Evolutionary conservation across 2,797 vertebrate genomes (phyloP).

Genomic region (Anomalospiza imberbis): DNA sequence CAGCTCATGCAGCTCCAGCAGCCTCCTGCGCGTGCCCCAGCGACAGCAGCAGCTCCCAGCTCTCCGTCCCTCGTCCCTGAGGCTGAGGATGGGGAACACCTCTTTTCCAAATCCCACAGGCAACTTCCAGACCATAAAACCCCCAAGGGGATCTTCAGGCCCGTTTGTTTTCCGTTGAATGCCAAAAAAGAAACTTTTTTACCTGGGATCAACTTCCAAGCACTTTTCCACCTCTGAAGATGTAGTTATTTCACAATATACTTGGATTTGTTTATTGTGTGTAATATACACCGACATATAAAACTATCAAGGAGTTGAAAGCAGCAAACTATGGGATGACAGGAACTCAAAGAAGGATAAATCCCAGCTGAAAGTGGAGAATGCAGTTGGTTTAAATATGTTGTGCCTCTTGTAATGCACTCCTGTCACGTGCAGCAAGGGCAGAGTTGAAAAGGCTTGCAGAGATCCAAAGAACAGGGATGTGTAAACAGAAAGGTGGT

Average conservation of each 20-base stretch:
- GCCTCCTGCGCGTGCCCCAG: not conserved
- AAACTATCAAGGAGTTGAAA: not conserved
- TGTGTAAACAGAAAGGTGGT: not conserved
- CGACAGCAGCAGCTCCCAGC: not conserved
- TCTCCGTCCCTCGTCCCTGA: not conserved
- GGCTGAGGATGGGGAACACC: not conserved
- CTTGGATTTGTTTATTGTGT: not conserved
- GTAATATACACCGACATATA: not conserved
- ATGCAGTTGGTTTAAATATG: not conserved
- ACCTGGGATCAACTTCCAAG: not conserved
- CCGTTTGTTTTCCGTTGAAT: rapidly evolving
- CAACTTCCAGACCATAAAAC: not conserved
- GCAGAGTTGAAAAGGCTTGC: not conserved
- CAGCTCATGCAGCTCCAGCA: not conserved
- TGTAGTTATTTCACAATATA: not conserved
- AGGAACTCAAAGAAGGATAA: not conserved
- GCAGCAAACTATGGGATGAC: not conserved
- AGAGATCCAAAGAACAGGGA: not conserved
- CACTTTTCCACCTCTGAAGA: not conserved
- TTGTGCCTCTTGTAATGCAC: not conserved
- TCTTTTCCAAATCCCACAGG: not conserved
- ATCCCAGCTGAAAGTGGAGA: not conserved
- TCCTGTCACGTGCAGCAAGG: not conserved
- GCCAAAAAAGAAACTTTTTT: not conserved
- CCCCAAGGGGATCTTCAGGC: not conserved